A percentile compares a stretch with the other conserved stretches of the same genome.
Evolutionary conservation across 2,797 vertebrate genomes (phyloP).

Genomic region (Mycteria americana): DNA sequence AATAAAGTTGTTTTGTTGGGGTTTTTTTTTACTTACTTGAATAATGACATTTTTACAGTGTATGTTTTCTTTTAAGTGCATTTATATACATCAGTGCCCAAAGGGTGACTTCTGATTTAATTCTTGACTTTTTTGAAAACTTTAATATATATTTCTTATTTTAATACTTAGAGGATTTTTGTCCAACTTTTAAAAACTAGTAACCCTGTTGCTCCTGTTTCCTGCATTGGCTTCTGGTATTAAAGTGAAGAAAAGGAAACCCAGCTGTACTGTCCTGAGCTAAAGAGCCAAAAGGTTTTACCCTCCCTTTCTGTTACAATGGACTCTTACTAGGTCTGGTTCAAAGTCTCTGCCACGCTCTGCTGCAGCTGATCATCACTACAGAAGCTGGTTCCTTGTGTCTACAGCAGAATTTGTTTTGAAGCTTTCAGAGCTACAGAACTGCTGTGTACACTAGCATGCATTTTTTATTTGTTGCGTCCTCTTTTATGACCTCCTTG

Average conservation of each 20-base stretch:
- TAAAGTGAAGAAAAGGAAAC: not conserved
- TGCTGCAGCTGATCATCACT: not conserved
- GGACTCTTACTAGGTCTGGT: not conserved
- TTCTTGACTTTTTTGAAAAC: not conserved
- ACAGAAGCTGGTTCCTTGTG: not conserved
- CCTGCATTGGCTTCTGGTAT: not conserved
- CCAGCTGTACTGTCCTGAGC: not conserved
- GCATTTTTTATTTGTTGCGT: not conserved
- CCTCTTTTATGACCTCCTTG: not conserved
- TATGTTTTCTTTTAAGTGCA: not conserved
- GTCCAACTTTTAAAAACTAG: not conserved
- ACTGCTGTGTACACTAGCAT: not conserved
- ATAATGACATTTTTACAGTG: not conserved
- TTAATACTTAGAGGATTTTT: not conserved
- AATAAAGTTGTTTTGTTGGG: not conserved
- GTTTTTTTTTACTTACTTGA: not conserved
- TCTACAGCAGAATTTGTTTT: not conserved
- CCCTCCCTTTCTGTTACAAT: fast-evolving
- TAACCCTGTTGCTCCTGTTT: not conserved
- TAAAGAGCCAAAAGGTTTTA: not conserved
- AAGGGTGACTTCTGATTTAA: not conserved
- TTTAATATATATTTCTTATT: not conserved
- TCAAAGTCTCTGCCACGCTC: not conserved
- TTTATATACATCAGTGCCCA: not conserved
- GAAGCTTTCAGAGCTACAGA: not conserved